Conservation (phyloP, 2,888 invertebrate species). For the Pachliopta kotzebuea region DNA sequence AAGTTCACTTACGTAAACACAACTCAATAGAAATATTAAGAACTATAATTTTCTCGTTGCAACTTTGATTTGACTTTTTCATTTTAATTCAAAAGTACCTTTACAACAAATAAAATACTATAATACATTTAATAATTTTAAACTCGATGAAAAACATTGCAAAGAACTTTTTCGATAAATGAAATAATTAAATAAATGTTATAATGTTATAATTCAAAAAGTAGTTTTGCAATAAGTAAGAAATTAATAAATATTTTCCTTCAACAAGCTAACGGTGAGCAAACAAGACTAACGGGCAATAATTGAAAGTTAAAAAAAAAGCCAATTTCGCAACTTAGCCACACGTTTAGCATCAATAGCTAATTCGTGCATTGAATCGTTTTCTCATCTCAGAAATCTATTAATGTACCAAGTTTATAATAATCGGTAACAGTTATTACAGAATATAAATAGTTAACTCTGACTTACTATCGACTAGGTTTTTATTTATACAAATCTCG, state of each 20-base stretch:
- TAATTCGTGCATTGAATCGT: conserved; percentile 8
- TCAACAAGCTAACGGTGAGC: background rate
- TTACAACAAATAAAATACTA: background rate
- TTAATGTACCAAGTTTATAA: background rate
- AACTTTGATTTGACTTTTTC: background rate
- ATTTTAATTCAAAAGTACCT: background rate
- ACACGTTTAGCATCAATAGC: conserved; percentile 1
- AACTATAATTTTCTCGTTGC: conserved; percentile 14
- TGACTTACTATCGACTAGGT: no score
- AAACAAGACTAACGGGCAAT: conserved; percentile 9
- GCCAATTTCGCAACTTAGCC: conserved; percentile 15
- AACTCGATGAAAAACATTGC: background rate
- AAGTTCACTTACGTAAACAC: conserved; percentile 27
- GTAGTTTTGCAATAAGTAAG: no score
- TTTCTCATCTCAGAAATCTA: background rate
- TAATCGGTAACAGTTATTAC: no score
- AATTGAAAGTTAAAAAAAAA: conserved; percentile 20
- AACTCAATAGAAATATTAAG: conserved; percentile 22
- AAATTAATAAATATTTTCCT: background rate
- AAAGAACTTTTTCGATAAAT: no score
- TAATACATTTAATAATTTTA: background rate
- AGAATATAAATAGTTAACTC: no score
- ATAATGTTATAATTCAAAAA: no score
- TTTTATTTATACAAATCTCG: no score
- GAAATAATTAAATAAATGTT: no score